Conservation (phyloP, 2,888 invertebrate genomes). For the Lepidochrysops patricia region DNA sequence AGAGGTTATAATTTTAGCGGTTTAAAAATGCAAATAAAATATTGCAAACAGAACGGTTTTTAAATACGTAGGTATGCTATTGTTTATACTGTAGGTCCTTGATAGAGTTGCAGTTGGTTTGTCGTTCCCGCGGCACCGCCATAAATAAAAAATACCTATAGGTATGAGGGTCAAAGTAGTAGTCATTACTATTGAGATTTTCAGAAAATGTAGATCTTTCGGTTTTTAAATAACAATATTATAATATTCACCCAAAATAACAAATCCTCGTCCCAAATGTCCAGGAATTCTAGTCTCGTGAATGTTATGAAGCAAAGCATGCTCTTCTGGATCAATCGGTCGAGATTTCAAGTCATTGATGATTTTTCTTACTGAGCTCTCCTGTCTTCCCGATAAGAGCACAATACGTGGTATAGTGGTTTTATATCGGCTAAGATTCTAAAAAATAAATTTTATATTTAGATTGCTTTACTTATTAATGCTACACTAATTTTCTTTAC, state of each 20-base stretch:
- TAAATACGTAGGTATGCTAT: too few relatives aligned
- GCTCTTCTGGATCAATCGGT: conserved; percentile 49
- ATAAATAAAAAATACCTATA: too few relatives aligned
- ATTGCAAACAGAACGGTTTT: too few relatives aligned
- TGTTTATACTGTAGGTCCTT: too few relatives aligned
- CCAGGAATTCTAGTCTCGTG: conserved; percentile 40
- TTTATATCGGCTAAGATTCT: conserved; percentile 42
- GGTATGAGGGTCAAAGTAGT: too few relatives aligned
- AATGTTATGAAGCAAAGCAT: conserved; percentile 50
- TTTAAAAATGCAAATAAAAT: too few relatives aligned
- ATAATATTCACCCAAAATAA: conserved; percentile 37
- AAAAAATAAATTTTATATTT: not conserved
- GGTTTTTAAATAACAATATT: not conserved
- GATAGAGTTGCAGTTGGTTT: too few relatives aligned
- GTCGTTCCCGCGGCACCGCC: too few relatives aligned
- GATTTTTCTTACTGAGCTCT: conserved; percentile 35
- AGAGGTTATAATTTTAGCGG: not conserved
- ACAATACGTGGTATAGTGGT: conserved; percentile 44
- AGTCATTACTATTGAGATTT: too few relatives aligned
- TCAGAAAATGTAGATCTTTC: too few relatives aligned
- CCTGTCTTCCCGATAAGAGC: conserved; percentile 43
- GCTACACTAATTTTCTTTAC: not conserved
- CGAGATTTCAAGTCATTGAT: conserved; percentile 41
- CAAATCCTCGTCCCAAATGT: conserved; percentile 52
- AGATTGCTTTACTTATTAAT: not conserved